phyloP scores from a whole-genome alignment of 2,113 vertebrate genomes.

The Etheostoma cragini region DNA sequence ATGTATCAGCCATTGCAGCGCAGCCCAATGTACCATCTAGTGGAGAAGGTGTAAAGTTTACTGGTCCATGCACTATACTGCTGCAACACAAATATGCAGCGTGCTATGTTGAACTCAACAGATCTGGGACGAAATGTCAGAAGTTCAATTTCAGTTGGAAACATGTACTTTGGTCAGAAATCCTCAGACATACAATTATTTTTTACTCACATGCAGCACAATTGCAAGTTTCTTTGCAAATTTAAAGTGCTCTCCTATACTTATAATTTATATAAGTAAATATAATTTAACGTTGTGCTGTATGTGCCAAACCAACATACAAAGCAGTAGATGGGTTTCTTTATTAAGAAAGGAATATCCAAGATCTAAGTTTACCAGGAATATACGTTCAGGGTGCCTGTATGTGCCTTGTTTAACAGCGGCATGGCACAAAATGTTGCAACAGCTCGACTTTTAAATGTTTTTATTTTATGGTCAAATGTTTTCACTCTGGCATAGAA shows the following conservation, averaged over 20 bases:
- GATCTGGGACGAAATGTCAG: neutral
- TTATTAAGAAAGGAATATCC: neutral
- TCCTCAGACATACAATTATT: slow-evolving; percentile 20
- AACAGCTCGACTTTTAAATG: slow-evolving; percentile 14
- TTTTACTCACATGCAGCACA: neutral
- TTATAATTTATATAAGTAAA: too few species aligned
- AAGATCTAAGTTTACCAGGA: neutral
- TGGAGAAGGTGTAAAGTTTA: slow-evolving; percentile 14
- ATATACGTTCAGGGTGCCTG: slow-evolving; percentile 3
- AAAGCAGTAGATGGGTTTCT: slow-evolving; percentile 5
- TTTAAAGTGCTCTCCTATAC: slow-evolving; percentile 29
- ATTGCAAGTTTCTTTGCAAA: neutral
- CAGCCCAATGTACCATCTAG: slow-evolving; percentile 38
- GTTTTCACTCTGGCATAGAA: slow-evolving; percentile 56
- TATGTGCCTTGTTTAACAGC: slow-evolving; percentile 51
- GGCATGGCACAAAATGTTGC: slow-evolving; percentile 38
- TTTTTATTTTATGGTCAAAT: slow-evolving; percentile 31
- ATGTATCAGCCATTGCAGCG: slow-evolving; percentile 16
- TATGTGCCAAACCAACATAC: slow-evolving; percentile 57
- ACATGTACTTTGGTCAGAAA: neutral
- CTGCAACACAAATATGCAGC: slow-evolving; percentile 16
- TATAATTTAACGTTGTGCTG: slow-evolving; percentile 31
- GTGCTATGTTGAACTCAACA: neutral
- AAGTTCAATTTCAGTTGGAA: neutral
- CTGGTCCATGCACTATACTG: neutral